Evolutionary conservation across 2,113 vertebrate genomes (phyloP).

Genomic region (Oryzias javanicus): DNA sequence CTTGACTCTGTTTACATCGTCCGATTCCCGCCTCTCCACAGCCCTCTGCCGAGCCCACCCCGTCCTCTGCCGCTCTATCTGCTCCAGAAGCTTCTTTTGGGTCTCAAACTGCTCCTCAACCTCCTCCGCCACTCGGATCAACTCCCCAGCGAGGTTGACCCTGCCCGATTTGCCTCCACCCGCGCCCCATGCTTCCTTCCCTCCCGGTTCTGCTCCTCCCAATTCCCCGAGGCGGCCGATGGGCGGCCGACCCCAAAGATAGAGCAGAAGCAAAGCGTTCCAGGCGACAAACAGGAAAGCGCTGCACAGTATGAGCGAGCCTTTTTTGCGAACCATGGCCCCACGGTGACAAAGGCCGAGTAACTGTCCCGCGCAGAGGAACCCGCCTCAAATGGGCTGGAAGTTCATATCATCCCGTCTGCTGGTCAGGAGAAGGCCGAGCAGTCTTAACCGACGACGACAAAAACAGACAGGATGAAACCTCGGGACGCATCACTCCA

Average conservation of each 20-base stretch:
- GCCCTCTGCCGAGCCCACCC: slow-evolving; percentile 74
- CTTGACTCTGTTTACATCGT: slow-evolving; percentile 25
- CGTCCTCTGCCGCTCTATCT: slow-evolving; percentile 80
- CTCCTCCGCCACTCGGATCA: slow-evolving; percentile 80
- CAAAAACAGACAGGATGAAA: slow-evolving; percentile 2
- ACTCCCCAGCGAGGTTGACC: slow-evolving; percentile 80
- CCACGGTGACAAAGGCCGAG: slow-evolving; percentile 40
- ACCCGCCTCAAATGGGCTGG: slow-evolving; percentile 15
- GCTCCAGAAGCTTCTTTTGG: slow-evolving; percentile 84
- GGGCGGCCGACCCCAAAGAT: slow-evolving; percentile 88
- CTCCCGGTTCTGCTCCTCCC: slow-evolving; percentile 72
- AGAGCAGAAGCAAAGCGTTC: slow-evolving; percentile 90
- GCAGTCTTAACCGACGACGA: not conserved
- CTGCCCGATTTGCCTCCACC: slow-evolving; percentile 46
- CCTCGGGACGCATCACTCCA: slow-evolving; percentile 8
- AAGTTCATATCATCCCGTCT: slow-evolving; percentile 16
- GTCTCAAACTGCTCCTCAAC: slow-evolving; percentile 84
- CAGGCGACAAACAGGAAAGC: slow-evolving; percentile 90
- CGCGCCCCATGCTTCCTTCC: slow-evolving; percentile 74
- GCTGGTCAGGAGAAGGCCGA: slow-evolving; percentile 9
- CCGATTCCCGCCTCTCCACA: slow-evolving; percentile 52
- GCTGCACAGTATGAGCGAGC: slow-evolving; percentile 85
- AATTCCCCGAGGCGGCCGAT: slow-evolving; percentile 67
- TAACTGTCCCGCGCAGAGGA: slow-evolving; percentile 15
- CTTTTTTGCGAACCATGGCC: slow-evolving; percentile 93